Evolutionary conservation across 1,140 invertebrate species (phyloP).

Genomic region (Archivesica marissinica): DNA sequence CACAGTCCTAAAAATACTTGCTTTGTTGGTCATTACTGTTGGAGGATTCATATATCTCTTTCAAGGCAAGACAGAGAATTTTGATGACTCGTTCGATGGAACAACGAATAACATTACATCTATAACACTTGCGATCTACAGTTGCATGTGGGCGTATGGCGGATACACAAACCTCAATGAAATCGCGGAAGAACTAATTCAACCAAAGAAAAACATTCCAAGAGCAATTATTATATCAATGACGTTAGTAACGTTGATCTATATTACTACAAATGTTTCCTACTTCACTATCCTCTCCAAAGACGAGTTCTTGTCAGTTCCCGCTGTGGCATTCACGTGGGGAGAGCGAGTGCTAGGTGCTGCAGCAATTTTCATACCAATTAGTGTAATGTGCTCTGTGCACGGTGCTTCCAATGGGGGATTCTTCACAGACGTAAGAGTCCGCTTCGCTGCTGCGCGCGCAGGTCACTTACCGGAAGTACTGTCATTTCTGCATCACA

Average conservation of each 20-base stretch:
- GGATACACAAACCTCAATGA: conserved; percentile 46
- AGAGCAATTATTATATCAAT: conserved; percentile 30
- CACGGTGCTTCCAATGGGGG: conserved; percentile 40
- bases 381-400: conserved; percentile 50
- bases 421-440: conserved; percentile 35
- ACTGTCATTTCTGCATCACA: conserved; percentile 36
- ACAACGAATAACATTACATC: conserved; percentile 37
- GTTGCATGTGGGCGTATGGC: conserved; percentile 58
- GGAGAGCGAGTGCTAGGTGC: conserved; percentile 11
- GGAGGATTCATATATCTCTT: conserved; percentile 23
- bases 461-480: conserved; percentile 51
- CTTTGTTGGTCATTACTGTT: conserved; percentile 17
- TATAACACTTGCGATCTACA: conserved; percentile 31
- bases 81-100: conserved; percentile 21
- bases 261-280: conserved; percentile 43
- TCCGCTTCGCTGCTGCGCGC: conserved; percentile 38
- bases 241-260: conserved; percentile 32
- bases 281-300: conserved; percentile 37
- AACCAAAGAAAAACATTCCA: conserved; percentile 53
- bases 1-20: conserved; percentile 8
- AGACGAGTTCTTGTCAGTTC: not conserved
- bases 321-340: conserved; percentile 36
- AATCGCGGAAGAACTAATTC: conserved; percentile 41
- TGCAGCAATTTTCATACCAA: conserved; percentile 26
- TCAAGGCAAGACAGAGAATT: conserved; percentile 7